Percentiles rank a stretch among this genome's conserved stretches.
phyloP scores from a whole-genome alignment of 2,888 invertebrate genomes.

The Dasysyrphus albostriatus region DNA sequence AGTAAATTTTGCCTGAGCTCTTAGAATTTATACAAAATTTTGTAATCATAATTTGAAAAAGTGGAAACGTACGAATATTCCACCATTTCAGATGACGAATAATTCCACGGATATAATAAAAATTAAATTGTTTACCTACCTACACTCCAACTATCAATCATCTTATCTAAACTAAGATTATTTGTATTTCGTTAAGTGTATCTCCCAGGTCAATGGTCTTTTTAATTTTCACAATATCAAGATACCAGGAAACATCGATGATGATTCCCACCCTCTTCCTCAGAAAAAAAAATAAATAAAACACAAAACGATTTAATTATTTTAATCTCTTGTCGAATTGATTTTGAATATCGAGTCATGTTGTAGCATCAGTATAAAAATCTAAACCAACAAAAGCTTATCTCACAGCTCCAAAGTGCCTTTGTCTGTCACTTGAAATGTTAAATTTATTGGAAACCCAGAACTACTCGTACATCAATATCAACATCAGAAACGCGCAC shows the following conservation, averaged over 20 bases:
- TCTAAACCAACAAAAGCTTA: constrained; percentile 14
- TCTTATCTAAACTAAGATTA: not conserved
- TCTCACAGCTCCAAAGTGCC: not conserved
- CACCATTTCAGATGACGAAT: too few relatives aligned
- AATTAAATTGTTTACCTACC: too few relatives aligned
- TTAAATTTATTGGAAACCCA: constrained; percentile 27
- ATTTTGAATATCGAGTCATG: not conserved
- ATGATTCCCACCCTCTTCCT: not conserved
- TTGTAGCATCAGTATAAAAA: constrained; percentile 1
- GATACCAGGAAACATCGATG: not conserved
- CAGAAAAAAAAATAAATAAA: not conserved
- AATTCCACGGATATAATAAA: too few relatives aligned
- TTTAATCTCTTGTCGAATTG: constrained; percentile 7
- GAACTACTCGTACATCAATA: not conserved
- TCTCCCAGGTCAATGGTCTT: not conserved
- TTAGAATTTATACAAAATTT: too few relatives aligned
- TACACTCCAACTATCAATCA: not conserved
- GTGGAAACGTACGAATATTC: too few relatives aligned
- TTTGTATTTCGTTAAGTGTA: not conserved
- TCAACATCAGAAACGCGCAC: constrained; percentile 16
- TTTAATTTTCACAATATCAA: not conserved
- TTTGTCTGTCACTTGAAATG: constrained; percentile 31
- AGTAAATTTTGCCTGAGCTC: too few relatives aligned
- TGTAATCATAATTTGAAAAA: too few relatives aligned
- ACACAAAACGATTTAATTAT: not conserved